These are phyloP conservation scores for Galerucella nymphaeae DNA, from an alignment of 2,888 invertebrate genomes.

Conservation along the genomic window DNA sequence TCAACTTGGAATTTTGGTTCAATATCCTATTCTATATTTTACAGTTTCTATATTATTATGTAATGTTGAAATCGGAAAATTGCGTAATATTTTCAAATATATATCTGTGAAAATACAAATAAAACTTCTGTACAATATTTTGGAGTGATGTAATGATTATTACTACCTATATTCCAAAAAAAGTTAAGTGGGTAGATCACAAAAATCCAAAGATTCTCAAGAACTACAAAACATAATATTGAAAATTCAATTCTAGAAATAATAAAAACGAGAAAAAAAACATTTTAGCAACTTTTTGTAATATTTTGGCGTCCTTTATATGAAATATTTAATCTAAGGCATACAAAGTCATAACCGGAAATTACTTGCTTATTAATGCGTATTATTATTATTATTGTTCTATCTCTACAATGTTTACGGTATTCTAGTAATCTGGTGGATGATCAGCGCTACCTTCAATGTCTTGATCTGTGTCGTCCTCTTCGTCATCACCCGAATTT, in stretches of 20 bases:
- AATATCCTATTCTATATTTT: no score
- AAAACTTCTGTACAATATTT: neutral
- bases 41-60: no score
- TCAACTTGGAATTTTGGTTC: no score
- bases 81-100: neutral
- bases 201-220: no score
- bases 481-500: slow-evolving; percentile 78
- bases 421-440: slow-evolving; percentile 76
- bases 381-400: slow-evolving; percentile 2
- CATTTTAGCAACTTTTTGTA: neutral
- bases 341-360: neutral
- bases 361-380: neutral
- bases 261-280: neutral
- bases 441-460: slow-evolving; percentile 83
- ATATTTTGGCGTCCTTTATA: slow-evolving; percentile 1
- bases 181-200: no score
- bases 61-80: no score
- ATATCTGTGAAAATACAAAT: neutral
- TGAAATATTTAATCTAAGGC: slow-evolving; percentile 9
- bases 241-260: neutral
- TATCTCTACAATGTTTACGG: neutral
- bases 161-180: no score
- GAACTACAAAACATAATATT: no score
- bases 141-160: neutral
- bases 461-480: slow-evolving; percentile 72